Evolutionary conservation across 2,113 vertebrate genomes (phyloP).

Genomic region (Dolichotis patagonum): DNA sequence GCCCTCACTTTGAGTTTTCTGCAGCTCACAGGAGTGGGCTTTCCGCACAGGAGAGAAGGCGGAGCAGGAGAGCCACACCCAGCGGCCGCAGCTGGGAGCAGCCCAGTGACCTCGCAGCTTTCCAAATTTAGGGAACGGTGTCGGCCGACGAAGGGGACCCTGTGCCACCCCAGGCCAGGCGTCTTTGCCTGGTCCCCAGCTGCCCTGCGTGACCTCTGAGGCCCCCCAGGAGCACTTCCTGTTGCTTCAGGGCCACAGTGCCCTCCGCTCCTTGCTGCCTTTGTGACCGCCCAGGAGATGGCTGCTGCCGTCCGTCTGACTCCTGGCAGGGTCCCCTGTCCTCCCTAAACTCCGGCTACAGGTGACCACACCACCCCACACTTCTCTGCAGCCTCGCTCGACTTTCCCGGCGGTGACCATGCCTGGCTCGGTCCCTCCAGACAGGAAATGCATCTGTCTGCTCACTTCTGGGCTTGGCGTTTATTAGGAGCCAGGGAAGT

Average conservation of each 20-base stretch:
- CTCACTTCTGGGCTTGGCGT: constrained; percentile 52
- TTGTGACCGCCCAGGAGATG: background rate
- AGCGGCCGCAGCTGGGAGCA: background rate
- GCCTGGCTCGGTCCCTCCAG: background rate
- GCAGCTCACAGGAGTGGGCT: background rate
- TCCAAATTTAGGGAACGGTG: background rate
- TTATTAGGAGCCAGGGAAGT: constrained; percentile 54
- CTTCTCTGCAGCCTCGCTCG: background rate
- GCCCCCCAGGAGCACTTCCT: background rate
- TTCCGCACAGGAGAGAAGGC: too few relatives aligned
- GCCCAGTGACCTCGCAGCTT: background rate
- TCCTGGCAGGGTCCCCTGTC: background rate
- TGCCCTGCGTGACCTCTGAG: background rate
- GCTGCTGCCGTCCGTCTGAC: background rate
- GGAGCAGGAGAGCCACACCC: background rate
- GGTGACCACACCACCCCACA: fast-evolving
- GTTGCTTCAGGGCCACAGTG: background rate
- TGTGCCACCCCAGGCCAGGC: background rate
- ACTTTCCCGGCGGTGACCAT: background rate
- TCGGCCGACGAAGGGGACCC: background rate
- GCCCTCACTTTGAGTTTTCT: background rate
- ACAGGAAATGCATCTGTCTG: constrained; percentile 43
- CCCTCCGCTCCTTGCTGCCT: background rate
- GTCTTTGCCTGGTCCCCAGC: background rate
- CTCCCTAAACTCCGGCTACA: background rate